Evolutionary conservation across 2,888 invertebrate genomes (phyloP), one percentile per base, ranked within the genome.

Genomic region (Ceratothoa steindachneri): DNA sequence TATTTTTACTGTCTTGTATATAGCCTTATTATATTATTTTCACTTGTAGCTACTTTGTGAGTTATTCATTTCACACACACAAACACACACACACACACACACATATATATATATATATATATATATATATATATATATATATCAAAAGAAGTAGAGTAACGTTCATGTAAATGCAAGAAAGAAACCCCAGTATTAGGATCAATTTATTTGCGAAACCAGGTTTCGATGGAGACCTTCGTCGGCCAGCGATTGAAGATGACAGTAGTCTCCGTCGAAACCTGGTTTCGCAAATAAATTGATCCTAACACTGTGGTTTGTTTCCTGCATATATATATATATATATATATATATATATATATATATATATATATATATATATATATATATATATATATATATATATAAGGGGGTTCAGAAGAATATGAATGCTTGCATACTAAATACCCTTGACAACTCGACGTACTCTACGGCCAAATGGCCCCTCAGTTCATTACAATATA

Each of bases 51-150:
- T 30, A n/a, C 0, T 41, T 5, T 41, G 41, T 41, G 41, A 41
- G 41, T 22, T 64, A 30, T 60, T 5, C 19, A 5, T 60, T 3
- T 15, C 30, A 70, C 19, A 19, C 30, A 70, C 60, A 19, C 60
- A 30, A 22, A 27, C 30, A 29, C 60, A 70, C 24, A 51, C 24
- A 7, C 24, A 7, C 51, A 7, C 51, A 7, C 51, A 7, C 51
- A 7, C 51, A 52, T 69, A 7, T 69, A 52, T 69, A 52, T 53
- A 52, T 53, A 52, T 53, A 52, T 53, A 52, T 53, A 52, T 53
- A 52, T 53, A 52, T 69, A 52, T 69, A 52, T 69, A 24, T 68
- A 51, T 68, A 22, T 68, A 51, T 68, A 51, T 68, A 22, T 68
- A 51, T 68, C n/a, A n/a, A n/a, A n/a, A n/a, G n/a, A n/a, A n/a